These are phyloP conservation scores for Isichthys henryi DNA, from an alignment of 2,113 vertebrate genomes.

Conservation along the genomic window DNA sequence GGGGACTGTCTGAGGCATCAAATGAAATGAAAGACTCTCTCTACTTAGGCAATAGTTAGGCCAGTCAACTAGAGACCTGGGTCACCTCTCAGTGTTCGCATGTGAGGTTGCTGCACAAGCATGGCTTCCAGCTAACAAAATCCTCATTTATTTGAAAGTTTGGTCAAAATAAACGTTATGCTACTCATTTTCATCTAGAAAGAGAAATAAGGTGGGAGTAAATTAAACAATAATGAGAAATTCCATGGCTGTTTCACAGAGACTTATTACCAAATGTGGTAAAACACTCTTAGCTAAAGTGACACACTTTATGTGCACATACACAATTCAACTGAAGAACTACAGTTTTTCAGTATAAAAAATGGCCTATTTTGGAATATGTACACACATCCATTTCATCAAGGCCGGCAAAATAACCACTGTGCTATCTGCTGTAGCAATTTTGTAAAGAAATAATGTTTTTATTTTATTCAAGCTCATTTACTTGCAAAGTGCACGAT, in stretches of 20 bases:
- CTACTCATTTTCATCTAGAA: neutral
- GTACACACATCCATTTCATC: neutral
- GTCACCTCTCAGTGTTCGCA: constrained; percentile 1
- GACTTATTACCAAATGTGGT: neutral
- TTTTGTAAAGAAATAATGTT: neutral
- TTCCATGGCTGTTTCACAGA: neutral
- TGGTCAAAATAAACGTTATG: neutral
- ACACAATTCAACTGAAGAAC: neutral
- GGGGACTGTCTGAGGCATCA: neutral
- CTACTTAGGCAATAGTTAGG: neutral
- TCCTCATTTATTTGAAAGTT: neutral
- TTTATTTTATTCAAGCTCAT: neutral
- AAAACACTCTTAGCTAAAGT: neutral
- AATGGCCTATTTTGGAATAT: neutral
- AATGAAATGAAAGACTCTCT: constrained; percentile 3
- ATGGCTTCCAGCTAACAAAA: neutral
- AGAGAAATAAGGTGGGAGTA: neutral
- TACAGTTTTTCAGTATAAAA: neutral
- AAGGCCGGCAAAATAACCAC: neutral
- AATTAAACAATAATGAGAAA: neutral
- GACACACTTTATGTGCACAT: neutral
- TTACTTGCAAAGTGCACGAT: no score
- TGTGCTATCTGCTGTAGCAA: neutral
- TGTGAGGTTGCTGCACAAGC: neutral
- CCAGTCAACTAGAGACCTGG: neutral